Conservation (phyloP, 2,888 invertebrate genomes). For the Capitulum mitella region DNA sequence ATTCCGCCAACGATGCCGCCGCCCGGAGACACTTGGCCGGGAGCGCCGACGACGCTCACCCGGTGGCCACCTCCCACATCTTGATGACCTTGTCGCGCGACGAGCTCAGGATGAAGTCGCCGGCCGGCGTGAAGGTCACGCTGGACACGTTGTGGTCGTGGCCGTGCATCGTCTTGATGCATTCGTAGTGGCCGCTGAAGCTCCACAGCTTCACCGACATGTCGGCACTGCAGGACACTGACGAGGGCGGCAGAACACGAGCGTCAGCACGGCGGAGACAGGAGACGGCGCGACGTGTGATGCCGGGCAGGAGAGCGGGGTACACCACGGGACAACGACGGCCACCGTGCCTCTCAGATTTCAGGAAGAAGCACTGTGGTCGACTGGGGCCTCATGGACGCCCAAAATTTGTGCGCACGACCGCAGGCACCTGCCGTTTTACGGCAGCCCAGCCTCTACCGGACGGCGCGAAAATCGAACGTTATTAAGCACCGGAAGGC, state of each 20-base stretch:
- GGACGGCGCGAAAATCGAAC: background rate
- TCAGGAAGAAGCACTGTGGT: too few relatives aligned
- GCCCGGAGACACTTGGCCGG: too few relatives aligned
- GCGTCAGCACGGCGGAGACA: too few relatives aligned
- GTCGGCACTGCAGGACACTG: slow-evolving; percentile 92
- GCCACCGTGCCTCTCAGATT: too few relatives aligned
- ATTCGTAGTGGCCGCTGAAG: slow-evolving; percentile 90
- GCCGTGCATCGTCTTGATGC: slow-evolving; percentile 95
- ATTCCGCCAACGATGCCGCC: too few relatives aligned
- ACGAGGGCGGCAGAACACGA: too few relatives aligned
- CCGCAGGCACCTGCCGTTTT: too few relatives aligned
- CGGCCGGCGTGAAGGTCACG: slow-evolving; percentile 91
- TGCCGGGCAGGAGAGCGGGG: too few relatives aligned
- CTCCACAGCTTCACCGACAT: slow-evolving; percentile 99
- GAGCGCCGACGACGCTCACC: slow-evolving; percentile 42
- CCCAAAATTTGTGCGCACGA: too few relatives aligned
- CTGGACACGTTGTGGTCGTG: slow-evolving; percentile 99
- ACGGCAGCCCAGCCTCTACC: background rate
- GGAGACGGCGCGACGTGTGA: too few relatives aligned
- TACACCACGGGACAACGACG: too few relatives aligned
- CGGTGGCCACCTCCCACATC: slow-evolving; percentile 97
- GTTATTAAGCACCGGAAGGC: background rate
- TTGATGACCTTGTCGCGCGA: slow-evolving; percentile 98
- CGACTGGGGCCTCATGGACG: too few relatives aligned
- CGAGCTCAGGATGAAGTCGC: slow-evolving; percentile 89